Base-by-base conservation (phyloP, 2,888 invertebrate species). In the Myopa testacea region DNA sequence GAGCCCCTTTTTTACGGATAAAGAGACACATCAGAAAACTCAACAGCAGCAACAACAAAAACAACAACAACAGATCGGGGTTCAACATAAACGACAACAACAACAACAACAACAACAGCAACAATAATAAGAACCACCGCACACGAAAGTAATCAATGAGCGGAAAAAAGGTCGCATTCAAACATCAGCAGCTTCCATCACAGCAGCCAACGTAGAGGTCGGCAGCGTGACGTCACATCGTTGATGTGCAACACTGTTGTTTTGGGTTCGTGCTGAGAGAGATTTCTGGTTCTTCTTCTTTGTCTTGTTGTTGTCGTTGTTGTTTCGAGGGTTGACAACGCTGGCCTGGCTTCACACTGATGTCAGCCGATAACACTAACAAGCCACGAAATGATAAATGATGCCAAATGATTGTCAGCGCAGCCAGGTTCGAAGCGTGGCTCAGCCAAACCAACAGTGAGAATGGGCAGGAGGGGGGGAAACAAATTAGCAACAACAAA, bases 141-240 rank as follows among this genome's bases (percentile, higher is more conserved):
- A 38, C 60, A 70, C 74, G 77, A 70, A 78, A 80, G 68, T 72
- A 75, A 78, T 79, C 78, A 82, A 79, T 76, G 79, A 80, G 79
- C 80, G 78, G 50, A 72, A 80, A 77, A 81, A 79, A 81, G 79
- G 78, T 79, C 77, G 80, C 78, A 69, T 75, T 75, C 67, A 55
- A 52, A 37, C 34, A 77, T 63, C 72, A 77, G 68, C 40, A 62
- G 60, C 38, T 52, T 77, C 6, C 26, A 5, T 12, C 26, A 38
- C 78, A 78, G 60, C 70, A 71, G 52, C 75, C 71, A 65, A 37
- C 55, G 63, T 6, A 76, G 38, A 74, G 74, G 62, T 38, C 40
- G 76, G 62, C 76, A 60, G 73, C 77, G 76, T 37, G 38, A 40
- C 74, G 75, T 55, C 74, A 71, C 74, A 55, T n/a, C 38, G 58